Conservation (phyloP, 2,888 invertebrate genomes). For the Colletes collaris region DNA sequence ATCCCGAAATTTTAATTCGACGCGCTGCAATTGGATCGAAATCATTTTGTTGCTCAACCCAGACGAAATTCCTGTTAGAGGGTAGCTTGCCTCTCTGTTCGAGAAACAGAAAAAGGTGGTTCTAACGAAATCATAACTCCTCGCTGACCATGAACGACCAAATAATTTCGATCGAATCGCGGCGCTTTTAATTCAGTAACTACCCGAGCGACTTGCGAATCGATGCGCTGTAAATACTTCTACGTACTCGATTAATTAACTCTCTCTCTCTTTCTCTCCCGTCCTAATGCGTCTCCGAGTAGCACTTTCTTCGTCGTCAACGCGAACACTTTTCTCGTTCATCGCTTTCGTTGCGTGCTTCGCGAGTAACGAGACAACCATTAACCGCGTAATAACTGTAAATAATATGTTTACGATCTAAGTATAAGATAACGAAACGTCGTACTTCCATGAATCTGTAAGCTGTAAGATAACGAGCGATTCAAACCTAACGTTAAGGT, state of each 20-base stretch:
- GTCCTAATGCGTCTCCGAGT: slow-evolving; percentile 49
- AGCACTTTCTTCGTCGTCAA: slow-evolving; percentile 30
- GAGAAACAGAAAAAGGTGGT: too few species aligned
- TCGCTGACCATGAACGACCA: background rate
- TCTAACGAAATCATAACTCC: too few species aligned
- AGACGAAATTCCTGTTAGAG: too few species aligned
- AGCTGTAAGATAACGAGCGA: slow-evolving; percentile 70
- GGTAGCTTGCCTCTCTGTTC: too few species aligned
- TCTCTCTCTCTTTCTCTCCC: slow-evolving; percentile 33
- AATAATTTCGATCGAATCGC: background rate
- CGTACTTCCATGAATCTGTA: slow-evolving; percentile 71
- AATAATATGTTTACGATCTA: slow-evolving; percentile 53
- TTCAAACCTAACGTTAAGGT: slow-evolving; percentile 46
- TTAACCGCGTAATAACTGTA: slow-evolving; percentile 53
- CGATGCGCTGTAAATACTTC: slow-evolving; percentile 63
- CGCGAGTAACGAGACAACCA: slow-evolving; percentile 31
- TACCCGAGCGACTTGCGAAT: slow-evolving; percentile 23
- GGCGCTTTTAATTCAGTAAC: background rate
- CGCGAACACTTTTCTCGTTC: slow-evolving; percentile 33
- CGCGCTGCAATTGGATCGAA: too few species aligned
- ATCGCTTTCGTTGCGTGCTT: slow-evolving; percentile 38
- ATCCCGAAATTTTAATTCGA: too few species aligned
- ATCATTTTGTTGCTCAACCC: too few species aligned
- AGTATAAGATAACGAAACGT: slow-evolving; percentile 59
- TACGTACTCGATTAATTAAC: slow-evolving; percentile 43